phyloP scores from a whole-genome alignment of 2,797 vertebrate genomes.

The Lepilemur septentrionalis region DNA sequence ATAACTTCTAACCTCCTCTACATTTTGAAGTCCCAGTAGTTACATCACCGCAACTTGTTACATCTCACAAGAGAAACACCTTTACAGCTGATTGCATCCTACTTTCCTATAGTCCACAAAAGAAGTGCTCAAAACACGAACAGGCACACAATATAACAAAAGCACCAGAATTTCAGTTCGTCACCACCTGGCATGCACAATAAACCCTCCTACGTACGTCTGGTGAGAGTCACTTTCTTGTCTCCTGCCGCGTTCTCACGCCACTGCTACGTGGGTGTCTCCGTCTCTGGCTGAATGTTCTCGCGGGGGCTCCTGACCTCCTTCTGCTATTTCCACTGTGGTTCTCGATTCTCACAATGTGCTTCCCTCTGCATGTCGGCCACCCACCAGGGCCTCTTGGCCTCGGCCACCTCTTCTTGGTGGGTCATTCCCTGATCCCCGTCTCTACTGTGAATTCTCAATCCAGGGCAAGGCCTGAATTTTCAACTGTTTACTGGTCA shows the following conservation, averaged over 20 bases:
- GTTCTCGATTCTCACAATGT: background rate
- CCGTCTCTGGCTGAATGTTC: background rate
- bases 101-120: background rate
- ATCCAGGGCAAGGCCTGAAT: background rate
- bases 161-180: background rate
- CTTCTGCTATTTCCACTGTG: background rate
- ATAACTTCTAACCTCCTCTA: background rate
- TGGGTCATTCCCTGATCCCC: background rate
- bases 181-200: background rate
- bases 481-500: background rate
- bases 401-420: background rate
- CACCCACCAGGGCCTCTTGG: background rate
- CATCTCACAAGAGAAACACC: background rate
- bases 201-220: background rate
- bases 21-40: background rate
- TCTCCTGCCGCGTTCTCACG: background rate
- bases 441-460: background rate
- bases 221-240: background rate
- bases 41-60: background rate
- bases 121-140: slow-evolving; percentile 16
- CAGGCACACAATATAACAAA: background rate
- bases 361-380: background rate
- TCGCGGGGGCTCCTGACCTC: background rate
- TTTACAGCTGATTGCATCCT: background rate
- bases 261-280: background rate